Base-by-base conservation (phyloP, 1,140 invertebrate genomes). In the Euura lappo region DNA sequence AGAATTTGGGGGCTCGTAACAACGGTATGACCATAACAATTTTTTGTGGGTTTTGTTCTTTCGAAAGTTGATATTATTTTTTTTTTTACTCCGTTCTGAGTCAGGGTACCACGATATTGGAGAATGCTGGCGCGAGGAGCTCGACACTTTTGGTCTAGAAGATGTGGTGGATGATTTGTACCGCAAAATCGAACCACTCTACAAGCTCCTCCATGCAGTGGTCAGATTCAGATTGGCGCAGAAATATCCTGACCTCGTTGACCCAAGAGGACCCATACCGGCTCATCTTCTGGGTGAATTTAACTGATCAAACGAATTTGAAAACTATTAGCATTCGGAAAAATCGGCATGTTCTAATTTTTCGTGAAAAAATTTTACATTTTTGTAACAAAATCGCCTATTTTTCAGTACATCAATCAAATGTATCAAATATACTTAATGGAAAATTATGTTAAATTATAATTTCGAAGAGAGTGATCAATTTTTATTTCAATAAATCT, bases 201-300 rank as follows among this genome's bases (percentile, higher is more conserved):
- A 95, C 81, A 79, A 85, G 28, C 84, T 93, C 44, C 85, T 96
- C 2, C 94, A 96, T 79, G 92, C 91, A 0, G 93, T 94, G 69
- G 90, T 92, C 3, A 82, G 91, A 67, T 83, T 85, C 69, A 88
- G 88, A 73, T 82, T 94, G 3, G 78, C 80, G 6, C 69, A 86
- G 74, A 80, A 83, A 71, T 90, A 90, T 79, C 77, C 83, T 2
- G 71, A 81, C 10, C 70, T 81, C 13, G 79, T 88, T 28, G 76
- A 82, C 72, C 72, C 74, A 0, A 79, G 86, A 69, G 91, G 91
- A 6, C 89, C 91, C 2, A 94, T 94, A 69, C 92, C 92, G 5
- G 91, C 92, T 2, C 93, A 94, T 87, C 81, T 94, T 44, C 78
- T 92, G 75, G 91, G 91, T 90, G 88, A 77, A 80, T 79, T 47